Evolutionary conservation across 2,113 vertebrate species (phyloP).

Genomic region (Saguinus imperator): DNA sequence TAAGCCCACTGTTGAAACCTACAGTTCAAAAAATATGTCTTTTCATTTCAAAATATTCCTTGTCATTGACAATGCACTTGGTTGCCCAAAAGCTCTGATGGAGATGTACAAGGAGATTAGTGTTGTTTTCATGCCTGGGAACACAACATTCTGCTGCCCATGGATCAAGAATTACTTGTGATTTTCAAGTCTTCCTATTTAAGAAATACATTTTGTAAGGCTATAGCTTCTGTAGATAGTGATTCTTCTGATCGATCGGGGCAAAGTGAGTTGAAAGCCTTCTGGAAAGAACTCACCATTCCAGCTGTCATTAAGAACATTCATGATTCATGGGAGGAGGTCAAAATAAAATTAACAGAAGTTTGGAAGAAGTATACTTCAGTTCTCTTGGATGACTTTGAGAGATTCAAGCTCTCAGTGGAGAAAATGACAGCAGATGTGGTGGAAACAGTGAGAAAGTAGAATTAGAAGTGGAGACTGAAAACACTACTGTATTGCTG

Average conservation of each 20-base stretch:
- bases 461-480: not conserved
- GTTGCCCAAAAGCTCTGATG: not conserved
- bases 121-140: not conserved
- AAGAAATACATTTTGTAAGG: not conserved
- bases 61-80: not conserved
- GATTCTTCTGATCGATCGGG: not conserved
- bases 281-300: not conserved
- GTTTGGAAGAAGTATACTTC: not conserved
- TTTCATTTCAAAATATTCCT: not conserved
- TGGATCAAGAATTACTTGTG: not conserved
- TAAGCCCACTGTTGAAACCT: not conserved
- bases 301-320: not conserved
- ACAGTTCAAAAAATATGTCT: not conserved
- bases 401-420: not conserved
- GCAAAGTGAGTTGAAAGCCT: not conserved
- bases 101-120: not conserved
- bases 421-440: not conserved
- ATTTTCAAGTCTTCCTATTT: not conserved
- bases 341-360: not conserved
- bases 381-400: not conserved
- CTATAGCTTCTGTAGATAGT: not conserved
- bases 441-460: not conserved
- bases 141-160: not conserved
- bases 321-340: not conserved
- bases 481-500: not conserved